Conservation (phyloP, 1,140 invertebrate species). For the Drosophila lacteicornis region DNA sequence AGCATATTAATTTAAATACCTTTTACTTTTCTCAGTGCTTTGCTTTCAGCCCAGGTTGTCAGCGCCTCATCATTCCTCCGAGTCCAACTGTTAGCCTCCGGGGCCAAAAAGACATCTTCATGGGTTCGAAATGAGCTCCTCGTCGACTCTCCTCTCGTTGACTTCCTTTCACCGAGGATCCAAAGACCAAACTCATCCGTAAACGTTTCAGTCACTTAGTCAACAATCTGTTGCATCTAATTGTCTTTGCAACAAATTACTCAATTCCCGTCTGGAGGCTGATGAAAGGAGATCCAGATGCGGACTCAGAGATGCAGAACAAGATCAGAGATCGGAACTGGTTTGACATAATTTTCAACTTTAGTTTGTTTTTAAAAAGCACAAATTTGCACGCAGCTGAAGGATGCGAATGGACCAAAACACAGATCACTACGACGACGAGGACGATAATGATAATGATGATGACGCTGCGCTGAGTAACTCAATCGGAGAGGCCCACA, state of each 20-base stretch:
- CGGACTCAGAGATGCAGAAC: conserved; percentile 38
- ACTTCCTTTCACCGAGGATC: conserved; percentile 28
- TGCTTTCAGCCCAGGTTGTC: conserved; percentile 1
- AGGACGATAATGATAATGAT: conserved; percentile 56
- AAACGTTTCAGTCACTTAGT: conserved; percentile 79
- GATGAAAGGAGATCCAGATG: conserved; percentile 30
- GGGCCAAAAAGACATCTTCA: conserved; percentile 44
- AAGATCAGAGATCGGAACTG: conserved; percentile 50
- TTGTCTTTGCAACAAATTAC: conserved; percentile 80
- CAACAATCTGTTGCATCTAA: conserved; percentile 83
- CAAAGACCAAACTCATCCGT: conserved; percentile 44
- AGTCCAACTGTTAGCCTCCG: conserved; percentile 37
- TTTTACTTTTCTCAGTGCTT: neutral
- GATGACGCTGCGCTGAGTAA: conserved; percentile 61
- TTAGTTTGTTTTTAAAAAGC: conserved; percentile 80
- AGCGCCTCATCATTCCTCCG: conserved; percentile 17
- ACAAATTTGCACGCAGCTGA: conserved; percentile 75
- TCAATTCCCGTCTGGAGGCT: conserved; percentile 65
- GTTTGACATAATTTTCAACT: conserved; percentile 81
- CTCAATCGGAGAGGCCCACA: conserved; percentile 64
- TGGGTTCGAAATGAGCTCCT: conserved; percentile 22
- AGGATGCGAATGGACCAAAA: conserved; percentile 15
- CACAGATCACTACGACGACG: conserved; percentile 32
- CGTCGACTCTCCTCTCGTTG: conserved; percentile 1
- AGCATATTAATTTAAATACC: neutral